Conservation (phyloP, 2,888 invertebrate species). For the Parasteatoda lunata region DNA sequence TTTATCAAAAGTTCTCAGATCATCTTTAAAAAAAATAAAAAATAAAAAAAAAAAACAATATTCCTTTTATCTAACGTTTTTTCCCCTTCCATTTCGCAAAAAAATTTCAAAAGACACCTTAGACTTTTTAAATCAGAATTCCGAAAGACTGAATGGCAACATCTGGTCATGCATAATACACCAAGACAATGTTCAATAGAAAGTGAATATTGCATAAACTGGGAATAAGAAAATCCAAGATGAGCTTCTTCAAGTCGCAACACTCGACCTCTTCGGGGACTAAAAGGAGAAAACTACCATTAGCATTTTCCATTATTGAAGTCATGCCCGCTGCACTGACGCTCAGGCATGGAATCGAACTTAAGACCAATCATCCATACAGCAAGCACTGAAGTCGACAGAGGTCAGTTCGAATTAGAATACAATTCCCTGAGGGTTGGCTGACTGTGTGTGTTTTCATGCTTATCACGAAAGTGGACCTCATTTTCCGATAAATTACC, state of each 20-base stretch:
- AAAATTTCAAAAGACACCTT: too few relatives aligned
- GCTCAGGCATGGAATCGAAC: background rate
- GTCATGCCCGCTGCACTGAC: background rate
- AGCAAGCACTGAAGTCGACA: background rate
- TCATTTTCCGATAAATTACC: slow-evolving; percentile 17
- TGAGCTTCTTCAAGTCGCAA: background rate
- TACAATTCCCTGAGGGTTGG: background rate
- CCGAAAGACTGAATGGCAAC: background rate
- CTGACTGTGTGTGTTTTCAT: background rate
- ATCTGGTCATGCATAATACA: background rate
- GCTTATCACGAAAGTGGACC: background rate
- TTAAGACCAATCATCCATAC: background rate
- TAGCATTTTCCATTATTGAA: background rate
- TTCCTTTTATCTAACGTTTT: too few relatives aligned
- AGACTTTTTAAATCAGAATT: background rate
- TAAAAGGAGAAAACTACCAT: background rate
- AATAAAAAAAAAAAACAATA: too few relatives aligned
- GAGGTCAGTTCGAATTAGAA: slow-evolving; percentile 11
- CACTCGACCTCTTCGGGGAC: background rate
- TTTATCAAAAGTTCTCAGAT: too few relatives aligned
- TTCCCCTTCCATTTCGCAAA: too few relatives aligned
- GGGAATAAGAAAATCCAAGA: background rate
- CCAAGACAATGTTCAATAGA: background rate
- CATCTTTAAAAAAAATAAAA: too few relatives aligned
- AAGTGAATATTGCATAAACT: background rate